Conservation (phyloP, 2,888 invertebrate species). For the Autographa pulchrina region DNA sequence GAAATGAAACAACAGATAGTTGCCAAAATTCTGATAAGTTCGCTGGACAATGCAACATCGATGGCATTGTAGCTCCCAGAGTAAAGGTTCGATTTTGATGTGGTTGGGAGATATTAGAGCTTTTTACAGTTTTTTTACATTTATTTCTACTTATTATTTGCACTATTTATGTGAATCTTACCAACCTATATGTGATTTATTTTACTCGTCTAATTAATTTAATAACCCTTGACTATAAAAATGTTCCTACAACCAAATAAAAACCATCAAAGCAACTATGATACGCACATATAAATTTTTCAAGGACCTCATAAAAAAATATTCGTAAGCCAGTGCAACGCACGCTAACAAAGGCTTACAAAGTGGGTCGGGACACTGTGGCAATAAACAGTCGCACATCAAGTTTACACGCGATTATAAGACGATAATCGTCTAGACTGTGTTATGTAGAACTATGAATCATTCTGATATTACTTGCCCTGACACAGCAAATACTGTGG, state of each 20-base stretch:
- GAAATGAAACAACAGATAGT: no score
- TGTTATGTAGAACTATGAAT: slow-evolving; percentile 9
- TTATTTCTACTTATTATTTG: no score
- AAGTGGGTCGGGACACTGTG: slow-evolving; percentile 58
- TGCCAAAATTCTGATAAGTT: no score
- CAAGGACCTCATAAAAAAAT: slow-evolving; percentile 45
- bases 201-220: no score
- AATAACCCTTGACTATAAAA: no score
- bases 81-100: no score
- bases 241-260: slow-evolving; percentile 12
- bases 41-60: no score
- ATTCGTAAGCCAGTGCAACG: slow-evolving; percentile 60
- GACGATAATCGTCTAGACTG: slow-evolving; percentile 54
- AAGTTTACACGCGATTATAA: slow-evolving; percentile 47
- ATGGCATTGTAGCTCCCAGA: no score
- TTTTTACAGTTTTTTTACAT: no score
- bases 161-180: no score
- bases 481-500: not conserved
- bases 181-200: no score
- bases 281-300: slow-evolving; percentile 41
- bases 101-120: no score
- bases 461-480: slow-evolving; percentile 9
- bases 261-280: slow-evolving; percentile 31
- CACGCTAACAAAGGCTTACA: slow-evolving; percentile 58
- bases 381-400: slow-evolving; percentile 32